Evolutionary conservation across 2,888 invertebrate genomes (phyloP), one percentile per base, ranked within the genome.

Genomic region (Steinernema scapterisci): DNA sequence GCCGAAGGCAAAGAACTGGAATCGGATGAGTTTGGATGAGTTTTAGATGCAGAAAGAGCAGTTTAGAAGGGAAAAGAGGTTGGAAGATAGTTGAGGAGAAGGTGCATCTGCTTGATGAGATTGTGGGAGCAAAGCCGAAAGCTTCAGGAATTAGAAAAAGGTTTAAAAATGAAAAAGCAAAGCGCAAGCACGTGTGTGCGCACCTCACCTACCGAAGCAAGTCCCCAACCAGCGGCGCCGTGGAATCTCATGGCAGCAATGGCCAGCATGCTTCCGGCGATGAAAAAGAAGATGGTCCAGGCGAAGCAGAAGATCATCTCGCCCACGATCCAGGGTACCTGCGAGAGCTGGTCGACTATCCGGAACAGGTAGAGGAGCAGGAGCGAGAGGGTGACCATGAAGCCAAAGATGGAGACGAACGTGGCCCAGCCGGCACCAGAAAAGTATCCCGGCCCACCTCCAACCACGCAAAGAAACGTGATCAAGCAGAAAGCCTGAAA

Each of bases 1-100:
- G 81, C 91, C 91, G 89, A 93, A 94, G 23, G 94, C 94, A 89
- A 95, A 95, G 89, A 94, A 93, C 94, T 94, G 89, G 44, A 91
- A 90, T 82, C 38, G 78, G 27, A 6, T 6, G 9, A 38, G 3
- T 38, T 38, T 38, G 38, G 9, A 6, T 38, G 9, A 38, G 38
- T 38, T 9, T 3, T 3, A 38, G 9, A 38, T 38, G 5, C 9
- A 3, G 9, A 38, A 38, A 38, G 38, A n/a, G n/a, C n/a, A n/a
- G n/a, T n/a, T n/a, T n/a, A n/a, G n/a, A n/a, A n/a, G n/a, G n/a
- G n/a, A n/a, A n/a, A n/a, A n/a, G n/a, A n/a, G n/a, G n/a, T n/a
- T n/a, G n/a, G n/a, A n/a, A n/a, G n/a, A n/a, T n/a, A n/a, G n/a
- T n/a, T n/a, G n/a, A n/a, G n/a, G n/a, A n/a, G n/a, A n/a, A n/a